These are phyloP conservation scores for Parazoanthus swiftii DNA, from an alignment of 92 coral and sea anemone species.

Conservation along the genomic window DNA sequence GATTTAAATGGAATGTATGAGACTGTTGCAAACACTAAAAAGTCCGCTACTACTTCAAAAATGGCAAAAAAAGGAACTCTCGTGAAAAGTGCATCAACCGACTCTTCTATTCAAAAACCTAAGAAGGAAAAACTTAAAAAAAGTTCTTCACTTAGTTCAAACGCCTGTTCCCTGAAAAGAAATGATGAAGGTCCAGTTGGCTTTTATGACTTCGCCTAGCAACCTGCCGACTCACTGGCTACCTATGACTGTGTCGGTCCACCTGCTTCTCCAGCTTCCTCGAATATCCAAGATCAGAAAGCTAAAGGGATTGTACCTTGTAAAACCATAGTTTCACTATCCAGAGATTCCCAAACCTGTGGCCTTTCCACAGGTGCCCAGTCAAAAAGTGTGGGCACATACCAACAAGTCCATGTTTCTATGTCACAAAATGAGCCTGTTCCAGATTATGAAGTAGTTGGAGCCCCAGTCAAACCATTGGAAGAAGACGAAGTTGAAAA, in stretches of 20 bases:
- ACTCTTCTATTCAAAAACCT: constrained; percentile 5
- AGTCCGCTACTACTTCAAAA: background rate
- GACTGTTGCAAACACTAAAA: background rate
- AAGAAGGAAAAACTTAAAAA: constrained; percentile 17
- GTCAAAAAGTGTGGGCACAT: background rate
- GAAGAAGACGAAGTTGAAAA: background rate
- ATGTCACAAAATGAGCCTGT: background rate
- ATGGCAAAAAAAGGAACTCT: constrained; percentile 1
- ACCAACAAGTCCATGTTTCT: background rate
- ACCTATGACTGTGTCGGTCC: constrained; percentile 10
- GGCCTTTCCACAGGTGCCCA: background rate
- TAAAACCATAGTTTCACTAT: background rate
- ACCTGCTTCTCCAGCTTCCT: background rate
- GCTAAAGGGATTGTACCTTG: background rate
- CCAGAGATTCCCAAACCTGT: background rate
- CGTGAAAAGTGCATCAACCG: constrained; percentile 19
- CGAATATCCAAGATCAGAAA: background rate
- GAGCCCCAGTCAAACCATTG: background rate
- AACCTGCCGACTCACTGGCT: constrained; percentile 4
- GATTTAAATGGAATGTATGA: constrained; percentile 24
- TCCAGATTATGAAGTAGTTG: constrained; percentile 26
- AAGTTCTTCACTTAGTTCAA: constrained; percentile 13
- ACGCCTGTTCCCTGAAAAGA: background rate
- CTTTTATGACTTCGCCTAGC: constrained; percentile 24
- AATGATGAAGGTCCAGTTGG: constrained; percentile 7